phyloP scores from a whole-genome alignment of 2,888 invertebrate species.

The Rotaria macrura region DNA sequence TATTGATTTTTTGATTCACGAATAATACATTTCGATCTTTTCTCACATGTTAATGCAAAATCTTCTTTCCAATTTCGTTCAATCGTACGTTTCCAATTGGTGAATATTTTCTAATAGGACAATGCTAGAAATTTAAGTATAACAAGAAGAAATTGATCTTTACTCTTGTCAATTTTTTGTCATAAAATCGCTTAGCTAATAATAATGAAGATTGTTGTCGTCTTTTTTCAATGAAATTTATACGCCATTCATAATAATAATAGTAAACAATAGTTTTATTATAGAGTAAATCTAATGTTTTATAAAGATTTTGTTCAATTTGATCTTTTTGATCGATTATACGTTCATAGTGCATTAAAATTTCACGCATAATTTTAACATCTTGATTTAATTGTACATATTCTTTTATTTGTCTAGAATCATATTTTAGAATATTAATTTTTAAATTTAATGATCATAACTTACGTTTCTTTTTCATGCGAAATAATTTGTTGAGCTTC shows the following conservation, averaged over 20 bases:
- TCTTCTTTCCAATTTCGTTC: not conserved
- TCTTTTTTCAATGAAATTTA: not conserved
- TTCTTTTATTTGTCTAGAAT: not conserved
- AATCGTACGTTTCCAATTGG: not conserved
- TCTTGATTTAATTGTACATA: conserved; percentile 9
- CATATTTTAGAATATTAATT: not conserved
- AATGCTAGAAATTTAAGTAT: too few relatives aligned
- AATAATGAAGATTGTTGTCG: not conserved
- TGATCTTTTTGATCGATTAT: conserved; percentile 13
- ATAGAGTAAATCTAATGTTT: not conserved
- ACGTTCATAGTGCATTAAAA: not conserved
- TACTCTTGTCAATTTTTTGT: not conserved
- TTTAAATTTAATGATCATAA: not conserved
- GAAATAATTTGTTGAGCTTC: not conserved
- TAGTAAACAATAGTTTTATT: not conserved
- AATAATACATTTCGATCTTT: conserved; percentile 47
- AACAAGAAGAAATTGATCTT: too few relatives aligned
- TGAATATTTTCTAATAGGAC: not conserved
- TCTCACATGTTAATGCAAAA: conserved; percentile 46
- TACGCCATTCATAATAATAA: conserved; percentile 14
- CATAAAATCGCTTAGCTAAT: not conserved
- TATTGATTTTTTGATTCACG: conserved; percentile 42
- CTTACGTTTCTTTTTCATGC: conserved; percentile 12
- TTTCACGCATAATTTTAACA: not conserved
- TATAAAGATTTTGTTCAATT: not conserved